A percentile compares a stretch with the other conserved stretches of the same genome.
Conservation (phyloP, 1,140 invertebrate species). For the silkworm (Bombyx mori) region DNA sequence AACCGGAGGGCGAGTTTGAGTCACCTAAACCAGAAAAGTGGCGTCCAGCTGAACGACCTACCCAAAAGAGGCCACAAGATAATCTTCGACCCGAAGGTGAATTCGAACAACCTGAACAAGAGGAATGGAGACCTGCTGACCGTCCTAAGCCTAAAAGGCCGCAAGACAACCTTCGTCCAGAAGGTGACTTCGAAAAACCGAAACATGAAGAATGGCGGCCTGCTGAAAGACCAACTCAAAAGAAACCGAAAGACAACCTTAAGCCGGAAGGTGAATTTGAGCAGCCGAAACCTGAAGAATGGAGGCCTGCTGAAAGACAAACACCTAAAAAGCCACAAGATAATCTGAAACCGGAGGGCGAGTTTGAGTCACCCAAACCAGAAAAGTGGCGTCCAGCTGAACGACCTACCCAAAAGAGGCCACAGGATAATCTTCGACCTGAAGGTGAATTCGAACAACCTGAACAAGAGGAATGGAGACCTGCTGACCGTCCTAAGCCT, state of each 20-base stretch:
- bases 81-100: constrained; percentile 79
- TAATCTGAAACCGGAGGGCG: constrained; percentile 76
- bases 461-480: constrained; percentile 37
- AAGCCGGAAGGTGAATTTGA: constrained; percentile 76
- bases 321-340: constrained; percentile 71
- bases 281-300: constrained; percentile 56
- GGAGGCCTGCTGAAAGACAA: constrained; percentile 73
- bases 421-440: constrained; percentile 72
- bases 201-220: constrained; percentile 54
- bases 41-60: constrained; percentile 66
- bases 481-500: constrained; percentile 57
- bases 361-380: constrained; percentile 47
- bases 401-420: constrained; percentile 67
- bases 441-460: constrained; percentile 73
- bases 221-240: constrained; percentile 57
- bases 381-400: constrained; percentile 74
- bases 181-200: constrained; percentile 68
- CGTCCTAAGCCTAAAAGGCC: constrained; percentile 59
- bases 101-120: constrained; percentile 69
- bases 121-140: constrained; percentile 68
- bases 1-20: constrained; percentile 62
- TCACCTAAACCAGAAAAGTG: constrained; percentile 70
- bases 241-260: constrained; percentile 74
- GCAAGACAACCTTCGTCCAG: constrained; percentile 73
- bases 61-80: constrained; percentile 57